phyloP scores from a whole-genome alignment of 2,888 invertebrate species.

The Calameuta pallipes region DNA sequence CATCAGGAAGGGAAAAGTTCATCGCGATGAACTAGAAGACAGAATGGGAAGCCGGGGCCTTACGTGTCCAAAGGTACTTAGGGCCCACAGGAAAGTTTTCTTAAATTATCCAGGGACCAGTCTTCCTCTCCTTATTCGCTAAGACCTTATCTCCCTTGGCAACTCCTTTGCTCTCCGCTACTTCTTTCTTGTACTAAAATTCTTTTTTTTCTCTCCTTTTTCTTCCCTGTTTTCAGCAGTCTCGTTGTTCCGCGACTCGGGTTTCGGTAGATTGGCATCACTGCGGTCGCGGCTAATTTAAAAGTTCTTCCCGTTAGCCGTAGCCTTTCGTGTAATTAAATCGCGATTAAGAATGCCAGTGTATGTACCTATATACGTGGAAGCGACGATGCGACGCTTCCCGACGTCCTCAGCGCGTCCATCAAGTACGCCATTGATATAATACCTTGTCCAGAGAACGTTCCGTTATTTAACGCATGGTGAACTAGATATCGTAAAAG shows the following conservation, averaged over 20 bases:
- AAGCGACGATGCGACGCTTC: neutral
- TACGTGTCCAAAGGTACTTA: neutral
- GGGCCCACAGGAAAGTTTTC: neutral
- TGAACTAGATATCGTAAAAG: neutral
- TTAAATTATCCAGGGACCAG: neutral
- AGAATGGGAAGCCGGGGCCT: neutral
- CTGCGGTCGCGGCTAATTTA: neutral
- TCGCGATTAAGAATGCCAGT: slow-evolving; percentile 3
- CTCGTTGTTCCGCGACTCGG: neutral
- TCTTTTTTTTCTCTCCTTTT: neutral
- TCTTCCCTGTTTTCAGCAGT: neutral
- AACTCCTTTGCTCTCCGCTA: neutral
- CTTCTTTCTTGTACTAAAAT: neutral
- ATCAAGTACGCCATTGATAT: neutral
- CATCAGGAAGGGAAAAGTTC: neutral
- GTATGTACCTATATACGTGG: neutral
- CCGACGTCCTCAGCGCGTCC: neutral
- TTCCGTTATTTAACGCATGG: neutral
- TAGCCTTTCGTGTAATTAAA: slow-evolving; percentile 4
- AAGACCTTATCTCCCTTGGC: neutral
- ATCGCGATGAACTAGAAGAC: neutral
- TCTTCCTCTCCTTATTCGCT: neutral
- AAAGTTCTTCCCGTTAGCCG: slow-evolving; percentile 1
- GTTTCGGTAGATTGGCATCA: neutral
- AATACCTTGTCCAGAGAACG: neutral